phyloP scores from a whole-genome alignment of 35 echinoderm and acorn worm genomes.

The Heliocidaris tuberculata region DNA sequence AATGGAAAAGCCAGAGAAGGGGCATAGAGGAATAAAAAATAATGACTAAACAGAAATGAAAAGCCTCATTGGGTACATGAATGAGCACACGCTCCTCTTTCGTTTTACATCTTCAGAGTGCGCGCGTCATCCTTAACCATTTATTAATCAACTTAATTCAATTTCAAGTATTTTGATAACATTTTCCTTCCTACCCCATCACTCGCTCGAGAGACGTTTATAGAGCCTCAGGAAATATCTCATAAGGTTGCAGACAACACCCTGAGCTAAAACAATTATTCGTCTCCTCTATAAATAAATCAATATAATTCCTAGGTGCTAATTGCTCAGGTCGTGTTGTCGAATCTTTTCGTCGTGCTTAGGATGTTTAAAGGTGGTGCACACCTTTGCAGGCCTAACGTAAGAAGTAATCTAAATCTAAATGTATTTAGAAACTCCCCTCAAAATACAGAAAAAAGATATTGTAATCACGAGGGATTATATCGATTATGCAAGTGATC shows the following conservation, averaged over 20 bases:
- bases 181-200: background rate
- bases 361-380: no score
- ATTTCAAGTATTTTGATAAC: conserved; percentile 2
- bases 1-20: no score
- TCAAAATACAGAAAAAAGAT: no score
- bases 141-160: background rate
- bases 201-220: background rate
- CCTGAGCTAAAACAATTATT: background rate
- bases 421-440: no score
- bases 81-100: no score
- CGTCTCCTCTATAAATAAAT: background rate
- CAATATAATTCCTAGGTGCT: background rate
- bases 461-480: no score
- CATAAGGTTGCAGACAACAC: background rate
- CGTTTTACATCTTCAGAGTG: background rate
- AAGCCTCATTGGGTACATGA: no score
- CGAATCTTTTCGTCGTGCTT: background rate
- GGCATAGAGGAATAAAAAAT: no score
- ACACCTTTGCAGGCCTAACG: no score
- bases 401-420: no score
- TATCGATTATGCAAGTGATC: no score
- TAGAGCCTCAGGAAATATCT: background rate
- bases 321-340: background rate
- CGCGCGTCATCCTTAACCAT: background rate
- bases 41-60: no score